Evolutionary conservation across 2,113 vertebrate species (phyloP).

Genomic region (Triplophysa siluroides): DNA sequence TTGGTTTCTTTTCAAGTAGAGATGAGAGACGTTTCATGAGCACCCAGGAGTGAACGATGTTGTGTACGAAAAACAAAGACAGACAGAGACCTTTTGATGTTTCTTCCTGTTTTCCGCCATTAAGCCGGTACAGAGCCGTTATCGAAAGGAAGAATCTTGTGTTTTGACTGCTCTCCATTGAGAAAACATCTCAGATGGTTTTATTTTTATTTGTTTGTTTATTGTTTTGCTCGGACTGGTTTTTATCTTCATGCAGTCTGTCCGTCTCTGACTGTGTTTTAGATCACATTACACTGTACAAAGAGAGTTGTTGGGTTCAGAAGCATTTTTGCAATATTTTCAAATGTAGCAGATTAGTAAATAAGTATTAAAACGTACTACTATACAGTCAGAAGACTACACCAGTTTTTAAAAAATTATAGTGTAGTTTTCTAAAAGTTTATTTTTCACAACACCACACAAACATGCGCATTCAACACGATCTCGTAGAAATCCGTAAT

Average conservation of each 20-base stretch:
- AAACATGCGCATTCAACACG: too few species aligned
- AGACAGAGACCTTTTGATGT: constrained; percentile 19
- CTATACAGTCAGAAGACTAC: too few species aligned
- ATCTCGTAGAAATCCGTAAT: too few species aligned
- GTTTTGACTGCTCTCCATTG: not conserved
- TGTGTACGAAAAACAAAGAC: not conserved
- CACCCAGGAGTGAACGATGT: constrained; percentile 9
- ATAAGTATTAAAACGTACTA: too few species aligned
- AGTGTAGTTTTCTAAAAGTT: too few species aligned
- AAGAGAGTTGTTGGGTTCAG: not conserved
- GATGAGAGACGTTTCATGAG: not conserved
- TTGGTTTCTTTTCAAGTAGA: not conserved
- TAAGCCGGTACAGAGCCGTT: not conserved
- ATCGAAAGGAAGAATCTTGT: not conserved
- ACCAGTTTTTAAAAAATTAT: too few species aligned
- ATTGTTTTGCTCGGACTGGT: not conserved
- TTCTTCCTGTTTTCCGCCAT: constrained; percentile 19
- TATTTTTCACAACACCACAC: too few species aligned
- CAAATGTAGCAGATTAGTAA: too few species aligned
- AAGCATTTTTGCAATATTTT: not conserved
- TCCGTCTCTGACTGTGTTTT: not conserved
- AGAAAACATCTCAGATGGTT: not conserved
- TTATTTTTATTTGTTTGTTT: not conserved
- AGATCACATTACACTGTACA: not conserved
- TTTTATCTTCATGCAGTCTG: not conserved